phyloP scores from a whole-genome alignment of 2,113 vertebrate genomes.

The Petaurus breviceps region DNA sequence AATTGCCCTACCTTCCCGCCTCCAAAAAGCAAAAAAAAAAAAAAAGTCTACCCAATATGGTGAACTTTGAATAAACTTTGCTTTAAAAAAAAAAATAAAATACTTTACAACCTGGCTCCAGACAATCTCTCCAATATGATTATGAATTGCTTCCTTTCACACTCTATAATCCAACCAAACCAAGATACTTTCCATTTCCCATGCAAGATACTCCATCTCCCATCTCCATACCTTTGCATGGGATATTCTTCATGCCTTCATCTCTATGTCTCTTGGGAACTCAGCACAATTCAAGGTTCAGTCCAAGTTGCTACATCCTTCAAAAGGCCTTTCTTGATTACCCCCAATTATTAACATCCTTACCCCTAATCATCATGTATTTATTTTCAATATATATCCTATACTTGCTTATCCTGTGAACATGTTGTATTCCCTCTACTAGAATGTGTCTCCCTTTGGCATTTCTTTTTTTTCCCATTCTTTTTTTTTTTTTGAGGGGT shows the following conservation, averaged over 20 bases:
- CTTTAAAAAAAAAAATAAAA: background rate
- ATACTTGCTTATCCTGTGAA: background rate
- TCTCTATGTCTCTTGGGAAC: background rate
- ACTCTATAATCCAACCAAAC: background rate
- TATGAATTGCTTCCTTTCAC: background rate
- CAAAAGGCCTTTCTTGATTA: background rate
- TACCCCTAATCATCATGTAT: background rate
- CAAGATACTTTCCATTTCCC: background rate
- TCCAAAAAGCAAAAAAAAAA: too few species aligned
- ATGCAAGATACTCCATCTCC: background rate
- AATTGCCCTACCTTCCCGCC: too few species aligned
- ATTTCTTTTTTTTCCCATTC: background rate
- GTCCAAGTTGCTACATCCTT: background rate
- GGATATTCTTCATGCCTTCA: background rate
- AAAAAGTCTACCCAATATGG: too few species aligned
- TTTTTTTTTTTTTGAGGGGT: too few species aligned
- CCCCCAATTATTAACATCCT: background rate
- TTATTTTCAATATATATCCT: background rate
- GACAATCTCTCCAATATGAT: background rate
- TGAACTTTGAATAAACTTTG: too few species aligned
- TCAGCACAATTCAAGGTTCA: background rate
- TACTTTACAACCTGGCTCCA: background rate
- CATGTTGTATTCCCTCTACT: background rate
- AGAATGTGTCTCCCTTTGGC: background rate
- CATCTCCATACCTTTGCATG: background rate